Evolutionary conservation across 2,888 invertebrate species (phyloP).

Genomic region (Drosophila anceps): DNA sequence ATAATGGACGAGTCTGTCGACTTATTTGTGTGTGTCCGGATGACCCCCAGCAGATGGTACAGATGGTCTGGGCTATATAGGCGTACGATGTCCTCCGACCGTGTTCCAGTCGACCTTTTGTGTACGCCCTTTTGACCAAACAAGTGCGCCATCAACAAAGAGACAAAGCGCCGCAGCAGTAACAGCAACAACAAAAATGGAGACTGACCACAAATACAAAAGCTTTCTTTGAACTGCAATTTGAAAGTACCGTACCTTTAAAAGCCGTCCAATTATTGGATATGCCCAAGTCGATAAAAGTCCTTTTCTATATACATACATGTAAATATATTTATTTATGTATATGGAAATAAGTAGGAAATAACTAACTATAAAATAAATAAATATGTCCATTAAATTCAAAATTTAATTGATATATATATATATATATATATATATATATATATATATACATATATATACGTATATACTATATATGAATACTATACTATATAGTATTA

Average conservation of each 20-base stretch:
- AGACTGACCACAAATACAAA: conserved; percentile 51
- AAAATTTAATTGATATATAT: too few relatives aligned
- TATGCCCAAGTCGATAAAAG: background rate
- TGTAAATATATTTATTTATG: background rate
- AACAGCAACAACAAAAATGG: conserved; percentile 17
- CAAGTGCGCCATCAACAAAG: conserved; percentile 68
- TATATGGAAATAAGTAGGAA: conserved; percentile 12
- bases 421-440: too few relatives aligned
- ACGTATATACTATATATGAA: too few relatives aligned
- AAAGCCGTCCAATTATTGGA: conserved; percentile 2
- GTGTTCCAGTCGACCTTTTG: conserved; percentile 61
- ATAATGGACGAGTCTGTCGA: conserved; percentile 56
- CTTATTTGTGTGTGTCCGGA: conserved; percentile 11
- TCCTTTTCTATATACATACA: background rate
- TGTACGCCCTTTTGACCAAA: conserved; percentile 73
- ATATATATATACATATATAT: too few relatives aligned
- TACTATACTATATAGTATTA: too few relatives aligned
- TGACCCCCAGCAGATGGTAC: conserved; percentile 26
- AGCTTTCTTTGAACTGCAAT: conserved; percentile 66
- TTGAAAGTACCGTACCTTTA: conserved; percentile 39
- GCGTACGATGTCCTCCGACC: conserved; percentile 12
- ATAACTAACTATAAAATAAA: background rate
- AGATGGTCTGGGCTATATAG: conserved; percentile 2
- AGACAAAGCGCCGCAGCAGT: conserved; percentile 49
- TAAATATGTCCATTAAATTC: too few relatives aligned